Evolutionary conservation across 2,113 vertebrate genomes (phyloP), one percentile per base, ranked within the genome.

Genomic region (Sinocyclocheilus anophthalmus): DNA sequence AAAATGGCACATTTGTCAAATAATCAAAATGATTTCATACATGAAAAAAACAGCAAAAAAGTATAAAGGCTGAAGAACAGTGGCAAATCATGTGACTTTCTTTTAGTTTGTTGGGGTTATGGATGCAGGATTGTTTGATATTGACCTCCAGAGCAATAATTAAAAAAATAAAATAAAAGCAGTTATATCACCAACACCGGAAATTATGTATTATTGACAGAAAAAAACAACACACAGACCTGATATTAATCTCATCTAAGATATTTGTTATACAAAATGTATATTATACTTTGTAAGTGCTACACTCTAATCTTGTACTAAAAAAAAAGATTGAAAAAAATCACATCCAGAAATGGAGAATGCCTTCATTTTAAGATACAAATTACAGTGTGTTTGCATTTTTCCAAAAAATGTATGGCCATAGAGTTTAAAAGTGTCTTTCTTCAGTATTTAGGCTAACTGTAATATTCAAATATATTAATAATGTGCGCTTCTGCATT

Each of bases 281-380:
- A 91, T 87, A 91, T 69, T 90, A 83, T 91, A 87, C 89, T 83
- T 67, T 87, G 87, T 88, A 93, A 93, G 90, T 93, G 92, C 93
- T 93, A 91, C 75, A 88, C 88, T 91, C 75, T 87, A 92, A 65
- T 79, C 42, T 72, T 37, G 85, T 79, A 91, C 24, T 26, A 26
- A 63, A 89, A 90, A 65, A 89, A 39, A 39, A 39, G 88, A 67
- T 18, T 87, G 73, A 84, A 61, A 61, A 24, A 26, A 48, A 88
- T 81, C 84, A 72, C 65, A 53, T 70, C 57, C 24, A 82, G 39
- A 88, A 87, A 61, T 89, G 67, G 80, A 86, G 57, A 92, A 91
- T 83, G 91, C 93, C 93, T 95, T 95, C 93, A 94, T 94, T 94
- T 90, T 90, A 90, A 89, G 69, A 87, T 85, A 90, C 55, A 91